Evolutionary conservation across 2,113 vertebrate species (phyloP), one percentile per base, ranked within the genome.

Genomic region (Octodon degus): DNA sequence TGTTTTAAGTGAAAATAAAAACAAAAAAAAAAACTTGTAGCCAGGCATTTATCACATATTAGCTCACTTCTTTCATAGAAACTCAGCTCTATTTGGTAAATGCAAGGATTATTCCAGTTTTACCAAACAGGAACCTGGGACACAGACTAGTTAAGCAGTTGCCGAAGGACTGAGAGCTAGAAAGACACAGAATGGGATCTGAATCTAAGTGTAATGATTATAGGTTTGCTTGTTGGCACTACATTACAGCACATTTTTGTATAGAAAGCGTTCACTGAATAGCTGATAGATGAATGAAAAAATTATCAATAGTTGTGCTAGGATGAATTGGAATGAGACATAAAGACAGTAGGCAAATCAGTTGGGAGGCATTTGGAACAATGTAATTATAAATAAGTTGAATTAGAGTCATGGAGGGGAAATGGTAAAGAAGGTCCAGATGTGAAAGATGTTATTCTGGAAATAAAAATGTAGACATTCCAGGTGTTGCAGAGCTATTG

Each of bases 61-160:
- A 58, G 67, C 37, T 68, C 34, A 85, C 37, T 87, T 86, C 89
- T 84, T n/a, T 80, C 9, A 72, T 2, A 80, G 19, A 24, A 96
- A 67, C 8, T 50, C 43, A 88, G 65, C 3, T 60, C 43, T 89
- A 25, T 37, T 79, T 86, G 12, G 83, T 79, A 91, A 92, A 40
- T 89, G 7, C 8, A 47, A 76, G 43, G 67, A 67, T 79, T 93
- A 81, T 63, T 86, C 34, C 25, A 95, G 34, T 92, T 83, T 88
- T 37, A 67, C 62, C 86, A 55, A 65, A 79, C 17, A 89, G 53
- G 40, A 90, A 53, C 60, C 3, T 22, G 27, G 91, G 93, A 30
- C 25, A 47, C 6, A 53, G 68, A 55, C 5, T 24, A 43, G 47
- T 63, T 86, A 60, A 81, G 27, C 24, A 4, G 34, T 11, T 85